Evolutionary conservation across 1,140 invertebrate species (phyloP).

Genomic region (Trinorchestia longiramus): DNA sequence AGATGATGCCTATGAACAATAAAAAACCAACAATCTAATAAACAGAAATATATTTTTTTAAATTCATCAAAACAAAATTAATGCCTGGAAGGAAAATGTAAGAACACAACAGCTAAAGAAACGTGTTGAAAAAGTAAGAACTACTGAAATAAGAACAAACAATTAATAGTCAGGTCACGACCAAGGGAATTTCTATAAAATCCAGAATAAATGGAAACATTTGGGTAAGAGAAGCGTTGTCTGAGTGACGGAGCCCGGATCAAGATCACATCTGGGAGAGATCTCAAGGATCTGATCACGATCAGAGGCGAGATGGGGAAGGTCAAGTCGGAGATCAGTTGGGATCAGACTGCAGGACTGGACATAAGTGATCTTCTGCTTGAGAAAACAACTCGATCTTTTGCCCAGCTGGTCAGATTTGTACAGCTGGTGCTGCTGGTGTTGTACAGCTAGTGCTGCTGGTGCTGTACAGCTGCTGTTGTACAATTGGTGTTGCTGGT

Average conservation of each 20-base stretch:
- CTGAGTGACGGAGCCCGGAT: background rate
- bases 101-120: too few species aligned
- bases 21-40: too few species aligned
- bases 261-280: slow-evolving; percentile 19
- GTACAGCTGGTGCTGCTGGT: too few species aligned
- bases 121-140: too few species aligned
- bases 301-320: background rate
- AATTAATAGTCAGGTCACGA: background rate
- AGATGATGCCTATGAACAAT: too few species aligned
- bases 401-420: too few species aligned
- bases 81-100: too few species aligned
- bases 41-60: too few species aligned
- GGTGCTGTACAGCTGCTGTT: too few species aligned
- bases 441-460: too few species aligned
- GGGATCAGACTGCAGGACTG: background rate
- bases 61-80: too few species aligned
- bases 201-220: background rate
- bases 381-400: background rate
- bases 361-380: background rate
- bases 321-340: background rate
- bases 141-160: background rate
- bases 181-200: background rate
- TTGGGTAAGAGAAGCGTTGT: background rate
- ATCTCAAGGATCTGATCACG: slow-evolving; percentile 5
- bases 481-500: too few species aligned